Percentiles rank a stretch among this genome's conserved stretches.
Conservation (phyloP, 1,140 invertebrate genomes). For the Neodiprion fabricii region DNA sequence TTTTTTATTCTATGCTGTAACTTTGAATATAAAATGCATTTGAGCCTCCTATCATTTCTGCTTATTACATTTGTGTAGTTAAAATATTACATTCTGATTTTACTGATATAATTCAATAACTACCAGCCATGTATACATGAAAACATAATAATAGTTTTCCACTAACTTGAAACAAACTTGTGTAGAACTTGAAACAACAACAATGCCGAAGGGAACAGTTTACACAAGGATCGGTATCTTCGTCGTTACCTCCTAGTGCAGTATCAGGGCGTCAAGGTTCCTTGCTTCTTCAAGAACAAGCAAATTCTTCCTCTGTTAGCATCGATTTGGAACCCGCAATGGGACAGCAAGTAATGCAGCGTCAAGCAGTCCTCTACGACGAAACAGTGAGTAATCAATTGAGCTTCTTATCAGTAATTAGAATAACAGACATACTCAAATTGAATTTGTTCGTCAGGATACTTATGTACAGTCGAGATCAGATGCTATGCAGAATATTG, state of each 20-base stretch:
- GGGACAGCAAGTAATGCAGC: conserved; percentile 58
- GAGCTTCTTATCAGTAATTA: conserved; percentile 14
- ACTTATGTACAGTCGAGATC: conserved; percentile 90
- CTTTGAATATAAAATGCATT: conserved; percentile 19
- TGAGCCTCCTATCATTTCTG: background rate
- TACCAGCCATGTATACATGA: too few species aligned
- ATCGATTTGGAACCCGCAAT: conserved; percentile 75
- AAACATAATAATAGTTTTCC: conserved; percentile 11
- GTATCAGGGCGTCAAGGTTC: conserved; percentile 74
- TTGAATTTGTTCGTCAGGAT: conserved; percentile 64
- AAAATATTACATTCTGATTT: too few species aligned
- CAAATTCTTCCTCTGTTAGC: conserved; percentile 68
- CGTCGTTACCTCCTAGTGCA: conserved; percentile 74
- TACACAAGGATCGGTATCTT: conserved; percentile 76
- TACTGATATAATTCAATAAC: too few species aligned
- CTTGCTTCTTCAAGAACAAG: conserved; percentile 71
- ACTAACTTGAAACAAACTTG: background rate
- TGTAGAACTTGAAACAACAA: conserved; percentile 94
- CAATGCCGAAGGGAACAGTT: conserved; percentile 94
- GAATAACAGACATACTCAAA: conserved; percentile 2
- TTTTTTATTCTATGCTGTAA: conserved; percentile 6
- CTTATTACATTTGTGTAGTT: too few species aligned
- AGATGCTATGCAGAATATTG: conserved; percentile 99
- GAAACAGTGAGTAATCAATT: conserved; percentile 65
- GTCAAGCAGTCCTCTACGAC: conserved; percentile 79